These are phyloP conservation scores for Dasyprocta punctata DNA, from an alignment of 2,113 vertebrate species.

Conservation along the genomic window DNA sequence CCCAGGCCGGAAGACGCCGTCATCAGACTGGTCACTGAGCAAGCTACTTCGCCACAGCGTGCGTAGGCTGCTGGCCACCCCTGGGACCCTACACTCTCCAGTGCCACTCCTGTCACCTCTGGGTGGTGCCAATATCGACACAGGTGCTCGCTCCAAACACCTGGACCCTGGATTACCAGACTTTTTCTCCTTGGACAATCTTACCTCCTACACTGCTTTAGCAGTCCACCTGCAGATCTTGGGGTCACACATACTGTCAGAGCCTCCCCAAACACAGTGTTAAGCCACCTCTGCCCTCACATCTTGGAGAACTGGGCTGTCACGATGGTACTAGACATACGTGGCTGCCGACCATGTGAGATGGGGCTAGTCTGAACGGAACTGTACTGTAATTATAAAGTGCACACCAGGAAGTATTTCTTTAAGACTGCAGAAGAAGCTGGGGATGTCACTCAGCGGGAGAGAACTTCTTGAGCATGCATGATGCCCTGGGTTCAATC, in stretches of 20 bases:
- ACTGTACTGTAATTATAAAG: too few relatives aligned
- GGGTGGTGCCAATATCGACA: background rate
- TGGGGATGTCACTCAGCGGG: too few relatives aligned
- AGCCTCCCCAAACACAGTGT: background rate
- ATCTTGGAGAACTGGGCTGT: background rate
- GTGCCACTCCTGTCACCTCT: background rate
- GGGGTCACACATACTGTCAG: background rate
- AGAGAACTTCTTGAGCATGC: too few relatives aligned
- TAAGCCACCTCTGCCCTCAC: background rate
- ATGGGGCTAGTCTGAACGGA: background rate
- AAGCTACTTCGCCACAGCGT: background rate
- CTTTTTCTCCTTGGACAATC: background rate
- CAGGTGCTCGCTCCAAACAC: background rate
- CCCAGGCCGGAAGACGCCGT: background rate
- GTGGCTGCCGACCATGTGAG: background rate
- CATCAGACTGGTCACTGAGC: background rate
- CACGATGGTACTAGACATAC: background rate
- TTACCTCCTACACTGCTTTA: background rate
- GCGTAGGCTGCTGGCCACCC: background rate
- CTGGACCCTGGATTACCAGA: background rate
- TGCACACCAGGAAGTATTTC: too few relatives aligned
- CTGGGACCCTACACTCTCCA: background rate
- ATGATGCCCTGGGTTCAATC: background rate
- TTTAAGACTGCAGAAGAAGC: too few relatives aligned
- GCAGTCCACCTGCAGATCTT: background rate